Percentiles rank a stretch among this genome's conserved stretches.
Evolutionary conservation across 2,888 invertebrate genomes (phyloP).

Genomic region (Aspidiotus rigidus): DNA sequence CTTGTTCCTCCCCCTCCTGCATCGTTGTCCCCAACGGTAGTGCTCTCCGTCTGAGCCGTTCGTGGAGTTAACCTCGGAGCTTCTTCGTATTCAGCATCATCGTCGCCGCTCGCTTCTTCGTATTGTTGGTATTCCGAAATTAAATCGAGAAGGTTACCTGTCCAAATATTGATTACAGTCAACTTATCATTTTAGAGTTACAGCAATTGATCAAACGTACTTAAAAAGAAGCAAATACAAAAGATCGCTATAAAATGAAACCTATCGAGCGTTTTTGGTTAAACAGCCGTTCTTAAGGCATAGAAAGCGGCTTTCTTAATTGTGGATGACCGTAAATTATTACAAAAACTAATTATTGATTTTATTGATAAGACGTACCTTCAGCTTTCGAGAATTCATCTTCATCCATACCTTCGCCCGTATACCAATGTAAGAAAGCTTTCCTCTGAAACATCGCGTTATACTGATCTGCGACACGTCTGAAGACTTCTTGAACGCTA

Average conservation of each 20-base stretch:
- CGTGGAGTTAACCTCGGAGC: slow-evolving; percentile 22
- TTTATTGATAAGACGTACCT: slow-evolving; percentile 5
- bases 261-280: too few relatives aligned
- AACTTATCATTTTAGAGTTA: neutral
- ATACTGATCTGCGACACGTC: slow-evolving; percentile 17
- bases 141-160: slow-evolving; percentile 26
- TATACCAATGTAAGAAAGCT: slow-evolving; percentile 29
- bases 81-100: slow-evolving; percentile 31
- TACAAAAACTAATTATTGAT: neutral
- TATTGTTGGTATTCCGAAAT: slow-evolving; percentile 29
- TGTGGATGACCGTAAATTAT: too few relatives aligned
- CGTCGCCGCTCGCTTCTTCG: slow-evolving; percentile 29
- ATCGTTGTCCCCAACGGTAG: slow-evolving; percentile 1
- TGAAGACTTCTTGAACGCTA: slow-evolving; percentile 21
- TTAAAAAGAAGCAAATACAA: neutral
- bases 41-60: slow-evolving; percentile 14
- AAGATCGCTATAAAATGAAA: neutral
- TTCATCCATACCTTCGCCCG: slow-evolving; percentile 27
- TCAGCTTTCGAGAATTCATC: slow-evolving; percentile 28
- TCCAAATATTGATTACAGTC: neutral
- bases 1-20: neutral
- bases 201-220: neutral
- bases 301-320: too few relatives aligned
- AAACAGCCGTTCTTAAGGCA: too few relatives aligned
- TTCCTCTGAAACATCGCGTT: slow-evolving; percentile 25